Conservation (phyloP, 2,113 vertebrate species). For the Camelus bactrianus region DNA sequence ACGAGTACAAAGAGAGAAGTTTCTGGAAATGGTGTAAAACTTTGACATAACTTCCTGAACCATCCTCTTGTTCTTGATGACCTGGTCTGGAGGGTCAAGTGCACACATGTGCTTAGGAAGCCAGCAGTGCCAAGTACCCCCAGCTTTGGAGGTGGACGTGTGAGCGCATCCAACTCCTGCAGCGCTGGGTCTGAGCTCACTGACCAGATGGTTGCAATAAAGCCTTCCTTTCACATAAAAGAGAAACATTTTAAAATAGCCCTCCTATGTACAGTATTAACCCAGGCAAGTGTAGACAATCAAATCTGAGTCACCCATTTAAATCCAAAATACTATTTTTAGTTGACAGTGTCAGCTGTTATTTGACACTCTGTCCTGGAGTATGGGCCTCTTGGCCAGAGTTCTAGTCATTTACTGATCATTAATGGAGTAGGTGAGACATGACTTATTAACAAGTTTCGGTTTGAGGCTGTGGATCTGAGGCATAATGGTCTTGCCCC, state of each 20-base stretch:
- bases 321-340: conserved; percentile 76
- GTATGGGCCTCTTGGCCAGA: conserved; percentile 43
- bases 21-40: conserved; percentile 51
- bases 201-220: conserved; percentile 63
- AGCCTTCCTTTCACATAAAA: conserved; percentile 54
- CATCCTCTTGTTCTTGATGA: background rate
- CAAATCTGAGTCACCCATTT: conserved; percentile 68
- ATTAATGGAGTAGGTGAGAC: conserved; percentile 60
- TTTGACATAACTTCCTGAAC: background rate
- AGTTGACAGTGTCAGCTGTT: conserved; percentile 59
- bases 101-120: background rate
- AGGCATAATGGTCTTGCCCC: background rate
- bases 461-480: background rate
- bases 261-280: background rate
- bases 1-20: conserved; percentile 9
- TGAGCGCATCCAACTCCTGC: background rate
- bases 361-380: conserved; percentile 59
- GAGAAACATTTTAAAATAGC: background rate
- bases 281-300: conserved; percentile 58
- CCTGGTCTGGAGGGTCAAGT: background rate
- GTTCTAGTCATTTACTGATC: conserved; percentile 69
- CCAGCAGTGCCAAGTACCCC: background rate
- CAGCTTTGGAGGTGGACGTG: background rate
- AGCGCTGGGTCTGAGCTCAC: conserved; percentile 15
- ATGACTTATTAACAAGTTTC: conserved; percentile 64